These are phyloP conservation scores for Atrichornis clamosus DNA, from an alignment of 2,113 vertebrate genomes.

Conservation along the genomic window DNA sequence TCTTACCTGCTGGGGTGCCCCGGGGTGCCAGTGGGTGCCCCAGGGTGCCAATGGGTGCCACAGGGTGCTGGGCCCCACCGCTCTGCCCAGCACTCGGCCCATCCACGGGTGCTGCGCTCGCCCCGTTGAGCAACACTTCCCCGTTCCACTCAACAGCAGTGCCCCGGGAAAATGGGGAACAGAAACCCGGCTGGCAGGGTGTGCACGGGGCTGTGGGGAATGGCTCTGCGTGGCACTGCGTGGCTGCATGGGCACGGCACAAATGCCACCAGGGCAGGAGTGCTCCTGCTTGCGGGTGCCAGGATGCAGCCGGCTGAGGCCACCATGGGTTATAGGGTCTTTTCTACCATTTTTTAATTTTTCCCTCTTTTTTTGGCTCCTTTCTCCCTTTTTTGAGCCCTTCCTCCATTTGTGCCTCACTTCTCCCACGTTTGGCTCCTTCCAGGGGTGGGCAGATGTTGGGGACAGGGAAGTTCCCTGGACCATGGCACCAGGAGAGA, in stretches of 20 bases:
- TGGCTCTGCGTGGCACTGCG: neutral
- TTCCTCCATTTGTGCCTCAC: neutral
- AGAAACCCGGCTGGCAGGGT: neutral
- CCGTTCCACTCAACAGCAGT: neutral
- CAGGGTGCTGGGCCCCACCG: accelerated
- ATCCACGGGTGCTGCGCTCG: neutral
- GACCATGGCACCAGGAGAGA: neutral
- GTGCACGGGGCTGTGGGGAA: neutral
- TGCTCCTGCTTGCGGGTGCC: accelerated
- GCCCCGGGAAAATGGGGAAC: neutral
- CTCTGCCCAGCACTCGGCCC: neutral
- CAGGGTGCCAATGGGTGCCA: too few species aligned
- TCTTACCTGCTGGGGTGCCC: neutral
- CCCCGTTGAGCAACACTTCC: neutral
- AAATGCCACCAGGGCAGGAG: neutral
- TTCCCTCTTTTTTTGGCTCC: accelerated
- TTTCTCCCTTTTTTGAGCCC: accelerated
- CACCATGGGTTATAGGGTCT: neutral
- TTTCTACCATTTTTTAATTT: neutral
- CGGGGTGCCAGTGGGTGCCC: neutral
- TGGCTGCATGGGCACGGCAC: neutral
- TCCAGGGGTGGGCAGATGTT: accelerated
- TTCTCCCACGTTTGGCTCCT: neutral
- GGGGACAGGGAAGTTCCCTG: neutral
- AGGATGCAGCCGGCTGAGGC: accelerated